Evolutionary conservation across 2,113 vertebrate species (phyloP), one percentile per base, ranked within the genome.

Genomic region (Barbus barbus): DNA sequence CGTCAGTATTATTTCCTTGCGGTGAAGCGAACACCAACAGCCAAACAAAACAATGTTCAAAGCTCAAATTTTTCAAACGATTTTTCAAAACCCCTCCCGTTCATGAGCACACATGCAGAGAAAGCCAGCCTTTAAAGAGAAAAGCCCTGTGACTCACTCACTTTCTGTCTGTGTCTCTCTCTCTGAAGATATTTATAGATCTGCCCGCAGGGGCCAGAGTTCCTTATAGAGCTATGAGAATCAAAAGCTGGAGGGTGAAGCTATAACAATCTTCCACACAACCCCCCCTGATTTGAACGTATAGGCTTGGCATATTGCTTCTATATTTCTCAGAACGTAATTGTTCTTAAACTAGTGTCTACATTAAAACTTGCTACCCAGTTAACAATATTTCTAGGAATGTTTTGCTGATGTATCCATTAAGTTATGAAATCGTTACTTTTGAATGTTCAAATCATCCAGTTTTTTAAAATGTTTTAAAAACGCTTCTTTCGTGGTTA

Each of bases 151-250:
- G 38, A 56, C 72, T 63, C 73, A 67, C 76, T 61, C 63, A 41
- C 76, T 65, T 9, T 73, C 24, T 16, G 5, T 44, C 18, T 18
- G 14, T 58, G 22, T 72, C 28, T 65, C 46, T 31, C 31, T 16
- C 75, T 80, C n/a, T 51, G 38, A 28, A 81, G 72, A 44, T 84
- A 88, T 84, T 63, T 72, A 72, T 86, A 84, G 72, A 46, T 44
- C 53, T 77, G 51, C 36, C 20, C 11, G 13, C 38, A 11, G 41
- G 38, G 73, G 28, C 53, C 36, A 18, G 60, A 77, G 24, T 44
- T 82, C 71, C 36, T 36, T 61, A 22, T 67, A 76, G 60, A 71
- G 51, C 53, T 79, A 28, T n/a, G 3, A 28, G 36, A 56, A 81
- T n/a, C 44, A 81, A 78, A 48, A 48, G 22, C 73, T 6, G 1